Base-by-base conservation (phyloP, 2,113 vertebrate species). In the Antigone vipio region DNA sequence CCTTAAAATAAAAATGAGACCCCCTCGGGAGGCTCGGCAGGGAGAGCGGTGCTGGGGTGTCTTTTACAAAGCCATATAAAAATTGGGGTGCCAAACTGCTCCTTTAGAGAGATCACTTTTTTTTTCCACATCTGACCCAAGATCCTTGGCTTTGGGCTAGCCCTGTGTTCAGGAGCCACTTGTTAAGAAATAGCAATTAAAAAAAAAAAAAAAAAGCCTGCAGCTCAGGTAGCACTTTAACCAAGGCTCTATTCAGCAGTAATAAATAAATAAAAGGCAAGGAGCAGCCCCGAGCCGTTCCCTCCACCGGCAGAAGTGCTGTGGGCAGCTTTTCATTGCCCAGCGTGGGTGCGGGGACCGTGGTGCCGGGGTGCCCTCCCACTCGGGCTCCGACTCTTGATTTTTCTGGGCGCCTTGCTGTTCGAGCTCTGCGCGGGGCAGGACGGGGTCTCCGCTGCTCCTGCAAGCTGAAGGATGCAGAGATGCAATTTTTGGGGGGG, bases 231-330 rank as follows among this genome's bases (percentile, higher is more conserved):
- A 58, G 71, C 26, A 44, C 95, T 91, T 91, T 89, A 93, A 85
- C 89, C 86, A 94, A 90, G 96, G 97, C 96, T 98, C 97, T 97
- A 79, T 95, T 98, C 97, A 98, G 97, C 97, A 97, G 97, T 34
- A 75, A 95, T 7, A 59, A 27, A 38, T 40, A 50, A 75, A 44
- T 42, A 14, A 35, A 82, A 24, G 1, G 9, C 44, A n/a, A 56
- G 40, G 32, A 55, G 29, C 6, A 16, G 13, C 75, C 47, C 6
- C 2, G n/a, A 26, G 53, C 40, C 0, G 0, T 45, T 62, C 24
- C 45, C 34, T 52, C 9, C 30, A 0, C 4, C 0, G 0, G 22
- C 64, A 85, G 35, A 44, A 42, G 38, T 30, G 47, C 50, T 15
- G 2, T 1, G 20, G 67, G 71, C 47, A 58, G 42, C 38, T 24